phyloP scores from a whole-genome alignment of 1,140 invertebrate species.

The Trichogramma pretiosum region DNA sequence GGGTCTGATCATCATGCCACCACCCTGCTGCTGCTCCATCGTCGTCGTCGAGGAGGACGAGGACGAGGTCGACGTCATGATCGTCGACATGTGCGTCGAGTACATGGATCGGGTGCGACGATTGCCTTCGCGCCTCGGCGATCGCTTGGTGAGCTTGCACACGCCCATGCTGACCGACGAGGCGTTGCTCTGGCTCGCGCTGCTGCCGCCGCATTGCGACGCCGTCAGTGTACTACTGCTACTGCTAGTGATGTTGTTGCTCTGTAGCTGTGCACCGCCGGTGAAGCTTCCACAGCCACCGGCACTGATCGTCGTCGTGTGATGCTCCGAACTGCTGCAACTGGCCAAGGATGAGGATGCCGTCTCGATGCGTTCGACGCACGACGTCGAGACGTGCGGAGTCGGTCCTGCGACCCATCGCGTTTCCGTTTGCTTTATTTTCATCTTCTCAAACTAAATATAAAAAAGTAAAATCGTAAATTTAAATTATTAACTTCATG shows the following conservation, averaged over 20 bases:
- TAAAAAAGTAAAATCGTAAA: background rate
- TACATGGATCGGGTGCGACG: constrained; percentile 9
- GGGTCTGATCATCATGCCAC: no score
- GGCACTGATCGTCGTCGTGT: background rate
- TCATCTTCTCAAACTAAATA: constrained; percentile 9
- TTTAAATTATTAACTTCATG: no score
- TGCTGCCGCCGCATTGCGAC: no score
- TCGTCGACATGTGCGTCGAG: constrained; percentile 11
- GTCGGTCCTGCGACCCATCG: constrained; percentile 4
- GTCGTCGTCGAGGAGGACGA: background rate
- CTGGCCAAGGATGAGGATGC: background rate
- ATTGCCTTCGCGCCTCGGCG: constrained; percentile 6
- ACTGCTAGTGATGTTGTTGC: no score
- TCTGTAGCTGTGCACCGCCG: no score
- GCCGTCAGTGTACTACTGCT: no score
- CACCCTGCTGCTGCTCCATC: no score
- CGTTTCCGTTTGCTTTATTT: constrained; percentile 10
- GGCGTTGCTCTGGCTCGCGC: no score
- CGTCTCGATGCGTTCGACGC: constrained; percentile 1
- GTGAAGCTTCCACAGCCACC: background rate
- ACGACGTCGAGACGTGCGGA: constrained; percentile 7
- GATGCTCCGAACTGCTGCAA: background rate
- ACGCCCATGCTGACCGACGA: background rate
- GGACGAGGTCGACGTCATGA: constrained; percentile 6
- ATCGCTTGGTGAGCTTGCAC: background rate